These are phyloP conservation scores for Phyllotreta striolata DNA, from an alignment of 2,888 invertebrate genomes.

Conservation along the genomic window DNA sequence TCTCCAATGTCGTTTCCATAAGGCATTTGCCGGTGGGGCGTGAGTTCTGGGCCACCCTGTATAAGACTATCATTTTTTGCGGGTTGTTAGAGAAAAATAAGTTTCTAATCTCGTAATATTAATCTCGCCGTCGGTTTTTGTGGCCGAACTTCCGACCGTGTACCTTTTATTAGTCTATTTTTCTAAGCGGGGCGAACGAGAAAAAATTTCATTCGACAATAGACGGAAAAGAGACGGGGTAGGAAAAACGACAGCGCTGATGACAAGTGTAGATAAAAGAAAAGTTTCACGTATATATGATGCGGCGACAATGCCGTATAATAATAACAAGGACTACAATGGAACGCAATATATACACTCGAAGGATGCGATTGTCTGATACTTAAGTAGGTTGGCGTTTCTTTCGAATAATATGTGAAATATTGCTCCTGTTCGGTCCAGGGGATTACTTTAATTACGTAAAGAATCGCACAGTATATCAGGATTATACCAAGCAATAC, in stretches of 20 bases:
- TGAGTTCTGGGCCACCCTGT: no score
- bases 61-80: no score
- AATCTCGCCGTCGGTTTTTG: slow-evolving; percentile 5
- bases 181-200: slow-evolving; percentile 14
- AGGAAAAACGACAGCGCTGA: slow-evolving; percentile 34
- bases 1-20: no score
- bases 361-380: slow-evolving; percentile 56
- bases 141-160: slow-evolving; percentile 9
- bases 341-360: slow-evolving; percentile 57
- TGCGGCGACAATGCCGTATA: slow-evolving; percentile 56
- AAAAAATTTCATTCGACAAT: slow-evolving; percentile 31
- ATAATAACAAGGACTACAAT: slow-evolving; percentile 59
- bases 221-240: slow-evolving; percentile 15
- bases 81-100: no score
- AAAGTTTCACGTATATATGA: slow-evolving; percentile 58
- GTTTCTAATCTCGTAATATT: no score
- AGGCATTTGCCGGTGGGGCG: no score
- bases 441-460: slow-evolving; percentile 33
- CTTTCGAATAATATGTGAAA: slow-evolving; percentile 45
- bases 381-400: slow-evolving; percentile 52
- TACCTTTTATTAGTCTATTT: slow-evolving; percentile 26
- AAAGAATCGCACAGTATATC: slow-evolving; percentile 9
- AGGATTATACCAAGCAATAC: not conserved
- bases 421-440: slow-evolving; percentile 43
- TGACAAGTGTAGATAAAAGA: slow-evolving; percentile 59